These are phyloP conservation scores for Drosophila burlai DNA, from an alignment of 1,140 invertebrate genomes.

Conservation along the genomic window DNA sequence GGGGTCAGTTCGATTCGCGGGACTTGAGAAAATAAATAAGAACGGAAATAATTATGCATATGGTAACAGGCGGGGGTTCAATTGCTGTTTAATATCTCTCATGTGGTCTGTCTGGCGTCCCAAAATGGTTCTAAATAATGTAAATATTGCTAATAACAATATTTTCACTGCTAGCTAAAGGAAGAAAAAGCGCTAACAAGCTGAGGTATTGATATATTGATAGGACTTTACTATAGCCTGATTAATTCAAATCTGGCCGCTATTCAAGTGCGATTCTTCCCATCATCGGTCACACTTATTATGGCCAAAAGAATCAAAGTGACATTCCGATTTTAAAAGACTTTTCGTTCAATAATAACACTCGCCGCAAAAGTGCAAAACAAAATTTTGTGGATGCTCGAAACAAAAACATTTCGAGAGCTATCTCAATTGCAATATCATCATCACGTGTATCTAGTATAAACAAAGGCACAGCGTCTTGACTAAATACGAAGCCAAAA, in stretches of 20 bases:
- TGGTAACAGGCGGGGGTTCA: slow-evolving; percentile 21
- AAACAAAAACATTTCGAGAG: slow-evolving; percentile 58
- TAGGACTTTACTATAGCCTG: background rate
- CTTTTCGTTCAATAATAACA: slow-evolving; percentile 10
- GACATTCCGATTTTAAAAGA: slow-evolving; percentile 32
- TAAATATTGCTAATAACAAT: slow-evolving; percentile 65
- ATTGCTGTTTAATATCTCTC: slow-evolving; percentile 71
- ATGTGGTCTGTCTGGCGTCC: slow-evolving; percentile 19
- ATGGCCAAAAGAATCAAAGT: slow-evolving; percentile 27
- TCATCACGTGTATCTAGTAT: slow-evolving; percentile 65
- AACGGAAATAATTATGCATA: slow-evolving; percentile 8
- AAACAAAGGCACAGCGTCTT: slow-evolving; percentile 26
- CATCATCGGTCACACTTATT: background rate
- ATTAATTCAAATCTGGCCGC: background rate
- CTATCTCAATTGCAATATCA: slow-evolving; percentile 48
- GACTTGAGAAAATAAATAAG: slow-evolving; percentile 34
- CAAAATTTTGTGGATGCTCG: slow-evolving; percentile 30
- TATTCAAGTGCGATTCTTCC: background rate
- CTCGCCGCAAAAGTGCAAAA: slow-evolving; percentile 23
- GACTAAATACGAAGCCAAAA: slow-evolving; percentile 16
- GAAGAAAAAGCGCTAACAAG: slow-evolving; percentile 17
- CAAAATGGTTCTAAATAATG: slow-evolving; percentile 58
- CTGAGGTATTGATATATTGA: background rate
- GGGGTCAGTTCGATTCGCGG: slow-evolving; percentile 39
- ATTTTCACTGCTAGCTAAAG: slow-evolving; percentile 32